Conservation (phyloP, 2,113 vertebrate species). For the Rhea pennata region DNA sequence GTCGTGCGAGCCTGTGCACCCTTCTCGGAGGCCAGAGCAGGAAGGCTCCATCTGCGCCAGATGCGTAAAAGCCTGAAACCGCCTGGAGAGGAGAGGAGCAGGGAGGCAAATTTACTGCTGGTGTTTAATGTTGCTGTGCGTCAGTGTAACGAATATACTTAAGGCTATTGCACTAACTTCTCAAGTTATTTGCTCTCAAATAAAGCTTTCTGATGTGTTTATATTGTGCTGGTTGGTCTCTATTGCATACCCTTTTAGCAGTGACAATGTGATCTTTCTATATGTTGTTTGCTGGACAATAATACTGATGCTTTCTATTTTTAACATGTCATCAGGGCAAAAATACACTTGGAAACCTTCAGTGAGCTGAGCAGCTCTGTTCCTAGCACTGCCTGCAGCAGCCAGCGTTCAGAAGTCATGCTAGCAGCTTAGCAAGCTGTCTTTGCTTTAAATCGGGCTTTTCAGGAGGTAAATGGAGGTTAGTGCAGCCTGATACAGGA, state of each 20-base stretch:
- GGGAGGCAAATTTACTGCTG: neutral
- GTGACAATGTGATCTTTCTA: neutral
- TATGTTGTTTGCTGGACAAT: constrained; percentile 16
- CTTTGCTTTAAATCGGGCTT: neutral
- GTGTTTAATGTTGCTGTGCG: fast-evolving
- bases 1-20: neutral
- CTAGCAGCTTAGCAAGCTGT: neutral
- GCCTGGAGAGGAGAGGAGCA: neutral
- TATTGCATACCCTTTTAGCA: neutral
- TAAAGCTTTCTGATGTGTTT: neutral
- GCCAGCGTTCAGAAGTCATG: fast-evolving
- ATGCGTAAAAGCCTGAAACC: neutral
- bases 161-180: neutral
- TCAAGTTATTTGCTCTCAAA: neutral
- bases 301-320: constrained; percentile 24
- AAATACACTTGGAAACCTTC: neutral
- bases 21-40: neutral
- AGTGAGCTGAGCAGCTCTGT: neutral
- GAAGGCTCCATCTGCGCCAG: neutral
- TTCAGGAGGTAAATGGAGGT: neutral
- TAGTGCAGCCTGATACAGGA: neutral
- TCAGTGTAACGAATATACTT: fast-evolving
- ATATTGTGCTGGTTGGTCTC: neutral
- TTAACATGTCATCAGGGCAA: neutral
- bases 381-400: fast-evolving